These are phyloP conservation scores for Podarcis lilfordi DNA, from an alignment of 2,797 vertebrate genomes.

Conservation along the genomic window DNA sequence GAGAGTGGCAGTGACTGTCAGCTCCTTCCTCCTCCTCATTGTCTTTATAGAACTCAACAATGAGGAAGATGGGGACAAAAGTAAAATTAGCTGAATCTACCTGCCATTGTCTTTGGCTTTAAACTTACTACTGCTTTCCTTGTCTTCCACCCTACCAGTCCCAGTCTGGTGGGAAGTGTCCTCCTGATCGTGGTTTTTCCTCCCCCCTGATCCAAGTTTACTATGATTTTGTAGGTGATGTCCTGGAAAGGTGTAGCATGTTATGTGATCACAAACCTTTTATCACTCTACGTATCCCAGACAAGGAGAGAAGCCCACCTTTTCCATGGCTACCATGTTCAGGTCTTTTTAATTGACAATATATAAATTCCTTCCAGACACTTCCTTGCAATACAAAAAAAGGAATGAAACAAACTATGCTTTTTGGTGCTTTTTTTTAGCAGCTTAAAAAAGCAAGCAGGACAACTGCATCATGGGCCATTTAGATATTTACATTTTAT, in stretches of 20 bases:
- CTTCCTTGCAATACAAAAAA: slow-evolving; percentile 12
- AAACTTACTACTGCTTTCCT: too few relatives aligned
- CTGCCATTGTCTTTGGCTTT: too few relatives aligned
- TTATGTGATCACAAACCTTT: not conserved
- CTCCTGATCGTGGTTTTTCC: not conserved
- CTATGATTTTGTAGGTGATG: not conserved
- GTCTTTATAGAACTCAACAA: too few relatives aligned
- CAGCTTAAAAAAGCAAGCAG: slow-evolving; percentile 28
- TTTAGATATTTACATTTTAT: slow-evolving; percentile 32
- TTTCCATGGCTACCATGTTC: not conserved
- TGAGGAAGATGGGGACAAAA: too few relatives aligned
- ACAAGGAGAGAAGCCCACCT: not conserved
- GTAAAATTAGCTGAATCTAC: too few relatives aligned
- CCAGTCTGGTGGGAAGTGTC: too few relatives aligned
- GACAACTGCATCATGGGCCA: slow-evolving; percentile 1
- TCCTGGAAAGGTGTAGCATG: not conserved
- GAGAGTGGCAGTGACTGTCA: too few relatives aligned
- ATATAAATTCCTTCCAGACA: not conserved
- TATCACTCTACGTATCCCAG: not conserved
- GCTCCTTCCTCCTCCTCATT: too few relatives aligned
- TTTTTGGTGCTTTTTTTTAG: not conserved
- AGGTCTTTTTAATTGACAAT: not conserved
- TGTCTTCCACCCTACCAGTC: too few relatives aligned
- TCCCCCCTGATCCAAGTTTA: not conserved
- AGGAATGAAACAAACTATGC: not conserved